These are phyloP conservation scores for Ophiothrix spiculata DNA, from an alignment of 35 echinoderm and acorn worm species.

Conservation along the genomic window DNA sequence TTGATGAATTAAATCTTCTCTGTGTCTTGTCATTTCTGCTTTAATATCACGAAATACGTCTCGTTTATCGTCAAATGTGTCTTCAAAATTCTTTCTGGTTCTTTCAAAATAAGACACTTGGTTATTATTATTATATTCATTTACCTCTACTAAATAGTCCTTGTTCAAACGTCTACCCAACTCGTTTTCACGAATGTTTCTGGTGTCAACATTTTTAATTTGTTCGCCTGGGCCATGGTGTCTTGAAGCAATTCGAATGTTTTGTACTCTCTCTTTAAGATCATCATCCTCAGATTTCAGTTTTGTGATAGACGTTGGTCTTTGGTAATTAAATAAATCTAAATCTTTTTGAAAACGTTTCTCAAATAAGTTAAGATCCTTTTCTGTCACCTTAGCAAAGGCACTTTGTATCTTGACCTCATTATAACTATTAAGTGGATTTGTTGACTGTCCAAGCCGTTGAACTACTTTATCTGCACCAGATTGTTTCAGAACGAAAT, in stretches of 20 bases:
- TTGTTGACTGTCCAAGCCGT: conserved; percentile 41
- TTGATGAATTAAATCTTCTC: no score
- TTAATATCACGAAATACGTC: no score
- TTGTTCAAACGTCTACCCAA: no score
- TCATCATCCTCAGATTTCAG: background rate
- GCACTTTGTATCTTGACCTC: conserved; percentile 25
- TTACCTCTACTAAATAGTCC: no score
- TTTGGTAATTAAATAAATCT: conserved; percentile 71
- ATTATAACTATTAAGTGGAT: conserved; percentile 74
- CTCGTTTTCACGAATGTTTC: no score
- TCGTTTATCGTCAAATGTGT: no score
- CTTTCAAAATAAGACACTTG: no score
- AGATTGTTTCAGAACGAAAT: conserved; percentile 43
- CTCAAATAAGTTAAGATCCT: conserved; percentile 53
- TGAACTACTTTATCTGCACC: conserved; percentile 46
- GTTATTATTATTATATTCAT: no score
- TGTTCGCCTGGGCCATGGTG: no score
- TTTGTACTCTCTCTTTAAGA: background rate
- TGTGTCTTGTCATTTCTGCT: no score
- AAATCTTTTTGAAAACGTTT: conserved; percentile 58
- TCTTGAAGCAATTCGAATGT: background rate
- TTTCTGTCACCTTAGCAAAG: conserved; percentile 34
- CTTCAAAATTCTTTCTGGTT: no score
- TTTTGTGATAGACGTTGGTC: background rate
- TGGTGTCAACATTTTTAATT: no score